These are phyloP conservation scores for Oryzias dopingdopingensis DNA, from an alignment of 2,797 vertebrate species.

Conservation along the genomic window DNA sequence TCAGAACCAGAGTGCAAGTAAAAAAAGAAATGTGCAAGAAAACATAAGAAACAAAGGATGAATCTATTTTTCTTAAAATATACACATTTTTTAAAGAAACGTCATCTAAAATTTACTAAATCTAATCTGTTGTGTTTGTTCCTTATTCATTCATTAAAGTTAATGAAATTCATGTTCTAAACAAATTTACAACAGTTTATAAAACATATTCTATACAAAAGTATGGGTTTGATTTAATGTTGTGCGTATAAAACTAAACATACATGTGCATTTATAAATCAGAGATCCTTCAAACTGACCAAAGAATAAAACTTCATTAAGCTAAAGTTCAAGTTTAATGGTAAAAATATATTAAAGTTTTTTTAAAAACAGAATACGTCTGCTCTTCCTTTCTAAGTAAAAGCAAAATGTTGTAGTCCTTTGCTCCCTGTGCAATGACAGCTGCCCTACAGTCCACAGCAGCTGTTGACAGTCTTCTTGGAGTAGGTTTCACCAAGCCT, in stretches of 20 bases:
- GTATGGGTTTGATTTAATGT: no score
- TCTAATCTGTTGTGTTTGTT: not conserved
- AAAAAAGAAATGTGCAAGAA: conserved; percentile 10
- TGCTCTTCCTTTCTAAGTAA: conserved; percentile 20
- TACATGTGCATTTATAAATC: conserved; percentile 27
- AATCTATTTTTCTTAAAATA: not conserved
- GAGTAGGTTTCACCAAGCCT: conserved; percentile 47
- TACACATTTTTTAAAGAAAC: not conserved
- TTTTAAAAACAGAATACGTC: not conserved
- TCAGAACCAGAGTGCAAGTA: conserved; percentile 15
- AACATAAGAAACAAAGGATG: conserved; percentile 17
- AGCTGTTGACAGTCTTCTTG: conserved; percentile 51
- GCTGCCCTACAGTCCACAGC: conserved; percentile 59
- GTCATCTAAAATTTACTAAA: not conserved
- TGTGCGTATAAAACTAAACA: conserved; percentile 1
- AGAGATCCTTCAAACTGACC: conserved; percentile 32
- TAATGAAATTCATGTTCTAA: no score
- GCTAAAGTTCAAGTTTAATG: conserved; percentile 12
- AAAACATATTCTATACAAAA: no score
- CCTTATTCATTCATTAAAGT: no score
- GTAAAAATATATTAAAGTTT: conserved; percentile 14
- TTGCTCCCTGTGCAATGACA: not conserved
- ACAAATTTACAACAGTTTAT: no score
- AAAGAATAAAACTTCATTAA: conserved; percentile 9
- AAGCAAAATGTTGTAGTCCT: conserved; percentile 20